These are phyloP conservation scores for Drosophila kambysellisi DNA, from an alignment of 2,888 invertebrate species.

Conservation along the genomic window DNA sequence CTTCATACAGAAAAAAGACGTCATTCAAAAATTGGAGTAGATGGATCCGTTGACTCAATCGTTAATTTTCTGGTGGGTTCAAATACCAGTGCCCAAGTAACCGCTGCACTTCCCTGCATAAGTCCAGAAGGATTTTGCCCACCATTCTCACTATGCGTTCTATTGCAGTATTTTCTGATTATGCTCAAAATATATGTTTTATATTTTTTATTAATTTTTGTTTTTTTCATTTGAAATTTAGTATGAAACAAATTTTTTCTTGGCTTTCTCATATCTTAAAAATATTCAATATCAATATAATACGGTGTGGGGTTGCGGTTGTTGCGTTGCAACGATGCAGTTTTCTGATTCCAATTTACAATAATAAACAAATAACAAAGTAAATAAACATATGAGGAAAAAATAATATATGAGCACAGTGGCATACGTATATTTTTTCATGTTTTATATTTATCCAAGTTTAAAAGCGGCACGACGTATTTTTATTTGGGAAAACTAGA, in stretches of 20 bases:
- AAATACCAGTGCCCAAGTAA: background rate
- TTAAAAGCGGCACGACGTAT: too few relatives aligned
- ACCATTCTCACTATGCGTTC: background rate
- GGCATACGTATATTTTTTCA: too few relatives aligned
- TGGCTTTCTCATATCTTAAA: background rate
- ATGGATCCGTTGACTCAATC: background rate
- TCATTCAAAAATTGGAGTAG: background rate
- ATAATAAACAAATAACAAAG: background rate
- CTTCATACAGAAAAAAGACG: background rate
- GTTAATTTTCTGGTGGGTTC: background rate
- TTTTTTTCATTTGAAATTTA: background rate
- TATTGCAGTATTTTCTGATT: background rate
- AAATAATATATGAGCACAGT: background rate
- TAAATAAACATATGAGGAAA: background rate
- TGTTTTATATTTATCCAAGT: too few relatives aligned
- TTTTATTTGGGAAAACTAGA: too few relatives aligned
- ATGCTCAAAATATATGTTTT: background rate
- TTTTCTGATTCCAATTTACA: background rate
- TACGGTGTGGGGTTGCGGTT: background rate
- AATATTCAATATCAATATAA: background rate
- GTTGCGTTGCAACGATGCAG: background rate
- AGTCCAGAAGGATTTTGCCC: background rate
- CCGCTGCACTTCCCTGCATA: background rate
- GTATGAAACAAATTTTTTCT: background rate
- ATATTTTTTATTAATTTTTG: background rate